These are phyloP conservation scores for Nothobranchius furzeri DNA, from an alignment of 2,113 vertebrate genomes.

Conservation along the genomic window DNA sequence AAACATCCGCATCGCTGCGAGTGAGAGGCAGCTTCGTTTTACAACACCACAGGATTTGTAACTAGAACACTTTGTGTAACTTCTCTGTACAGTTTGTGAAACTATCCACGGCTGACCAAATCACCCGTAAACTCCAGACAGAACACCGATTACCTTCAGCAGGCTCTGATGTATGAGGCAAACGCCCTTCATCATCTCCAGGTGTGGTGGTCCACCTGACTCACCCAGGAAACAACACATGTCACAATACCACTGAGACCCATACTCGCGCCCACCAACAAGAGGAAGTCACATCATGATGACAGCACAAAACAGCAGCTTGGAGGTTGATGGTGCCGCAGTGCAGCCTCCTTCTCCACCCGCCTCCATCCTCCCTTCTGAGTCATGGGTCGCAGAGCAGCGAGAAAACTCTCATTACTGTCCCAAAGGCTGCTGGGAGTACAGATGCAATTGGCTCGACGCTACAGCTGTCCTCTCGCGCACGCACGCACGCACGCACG, in stretches of 20 bases:
- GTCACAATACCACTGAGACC: constrained; percentile 12
- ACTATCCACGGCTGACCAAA: not conserved
- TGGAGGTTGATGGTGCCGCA: constrained; percentile 56
- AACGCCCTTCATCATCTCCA: constrained; percentile 1
- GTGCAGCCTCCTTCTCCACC: constrained; percentile 45
- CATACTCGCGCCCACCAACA: constrained; percentile 24
- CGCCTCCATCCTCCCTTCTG: constrained; percentile 32
- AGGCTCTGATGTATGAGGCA: too few relatives aligned
- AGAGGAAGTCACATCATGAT: constrained; percentile 3
- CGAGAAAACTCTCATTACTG: constrained; percentile 52
- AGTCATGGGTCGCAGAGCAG: constrained; percentile 51
- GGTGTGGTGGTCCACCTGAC: constrained; percentile 16
- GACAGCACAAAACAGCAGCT: constrained; percentile 32
- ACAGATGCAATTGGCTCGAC: too few relatives aligned
- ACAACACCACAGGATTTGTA: constrained; percentile 5
- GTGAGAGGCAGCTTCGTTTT: too few relatives aligned
- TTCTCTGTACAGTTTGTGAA: constrained; percentile 13
- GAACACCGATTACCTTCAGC: not conserved
- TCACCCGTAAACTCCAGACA: not conserved
- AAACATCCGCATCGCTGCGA: too few relatives aligned
- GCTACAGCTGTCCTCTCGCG: constrained; percentile 1
- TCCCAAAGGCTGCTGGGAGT: constrained; percentile 42
- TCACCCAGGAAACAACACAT: constrained; percentile 17
- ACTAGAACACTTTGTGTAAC: constrained; percentile 14
- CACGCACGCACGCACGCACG: constrained; percentile 13